phyloP scores from a whole-genome alignment of 2,113 vertebrate species.

The Ptilorrhoa leucosticta region DNA sequence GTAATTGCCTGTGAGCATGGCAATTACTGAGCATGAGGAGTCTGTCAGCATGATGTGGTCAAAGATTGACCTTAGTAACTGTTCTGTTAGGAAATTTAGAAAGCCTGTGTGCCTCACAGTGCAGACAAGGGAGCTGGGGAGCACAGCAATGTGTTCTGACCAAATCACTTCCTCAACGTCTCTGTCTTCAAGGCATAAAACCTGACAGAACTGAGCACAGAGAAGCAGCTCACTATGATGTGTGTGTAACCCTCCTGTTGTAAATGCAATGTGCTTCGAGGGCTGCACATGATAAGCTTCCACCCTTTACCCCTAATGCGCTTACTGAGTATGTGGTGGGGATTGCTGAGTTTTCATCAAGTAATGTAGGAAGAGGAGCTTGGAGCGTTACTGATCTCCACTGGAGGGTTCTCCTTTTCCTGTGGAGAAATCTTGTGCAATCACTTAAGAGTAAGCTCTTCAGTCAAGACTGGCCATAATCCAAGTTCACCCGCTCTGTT shows the following conservation, averaged over 20 bases:
- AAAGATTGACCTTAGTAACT: neutral
- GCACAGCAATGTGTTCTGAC: neutral
- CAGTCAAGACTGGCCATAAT: neutral
- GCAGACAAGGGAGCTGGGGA: neutral
- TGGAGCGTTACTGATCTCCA: neutral
- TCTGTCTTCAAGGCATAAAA: neutral
- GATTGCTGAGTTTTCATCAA: neutral
- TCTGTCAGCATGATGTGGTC: neutral
- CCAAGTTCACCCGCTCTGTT: neutral
- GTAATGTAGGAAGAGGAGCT: neutral
- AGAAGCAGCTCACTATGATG: neutral
- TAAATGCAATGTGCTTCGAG: neutral
- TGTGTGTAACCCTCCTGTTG: neutral
- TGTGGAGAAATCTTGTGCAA: neutral
- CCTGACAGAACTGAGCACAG: neutral
- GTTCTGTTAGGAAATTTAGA: neutral
- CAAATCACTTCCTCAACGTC: neutral
- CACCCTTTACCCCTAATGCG: neutral
- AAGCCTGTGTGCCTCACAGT: fast-evolving
- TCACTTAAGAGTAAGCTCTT: neutral
- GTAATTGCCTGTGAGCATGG: neutral
- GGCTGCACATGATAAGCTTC: neutral
- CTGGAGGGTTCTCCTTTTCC: neutral
- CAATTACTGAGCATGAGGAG: neutral
- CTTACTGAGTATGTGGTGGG: neutral